A percentile compares a stretch with the other conserved stretches of the same genome.
These are phyloP conservation scores for Brienomyrus longianalis DNA, from an alignment of 2,113 vertebrate genomes.

Conservation along the genomic window DNA sequence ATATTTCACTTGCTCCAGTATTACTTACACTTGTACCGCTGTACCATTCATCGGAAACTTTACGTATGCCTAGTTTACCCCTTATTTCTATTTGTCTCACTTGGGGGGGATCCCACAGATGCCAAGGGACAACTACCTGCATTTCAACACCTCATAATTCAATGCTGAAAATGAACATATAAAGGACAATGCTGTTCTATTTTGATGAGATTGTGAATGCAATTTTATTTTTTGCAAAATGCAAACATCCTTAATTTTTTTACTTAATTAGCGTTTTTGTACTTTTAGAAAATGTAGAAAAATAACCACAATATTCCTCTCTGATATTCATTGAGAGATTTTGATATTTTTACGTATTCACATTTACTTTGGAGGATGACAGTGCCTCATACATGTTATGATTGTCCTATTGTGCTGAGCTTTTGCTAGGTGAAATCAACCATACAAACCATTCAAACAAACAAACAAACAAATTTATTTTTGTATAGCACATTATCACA, in stretches of 20 bases:
- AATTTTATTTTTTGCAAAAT: background rate
- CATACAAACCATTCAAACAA: background rate
- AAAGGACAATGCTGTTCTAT: too few species aligned
- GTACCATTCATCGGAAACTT: background rate
- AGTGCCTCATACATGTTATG: background rate
- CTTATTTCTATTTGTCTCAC: background rate
- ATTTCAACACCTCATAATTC: too few species aligned
- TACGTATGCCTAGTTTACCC: background rate
- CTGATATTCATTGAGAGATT: background rate
- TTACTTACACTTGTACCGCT: background rate
- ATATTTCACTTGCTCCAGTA: background rate
- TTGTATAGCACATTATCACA: too few species aligned
- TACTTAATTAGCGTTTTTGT: background rate
- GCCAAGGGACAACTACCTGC: too few species aligned
- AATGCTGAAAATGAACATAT: background rate
- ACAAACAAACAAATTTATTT: background rate
- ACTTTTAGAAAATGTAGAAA: background rate
- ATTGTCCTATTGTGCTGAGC: background rate
- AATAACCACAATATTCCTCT: background rate
- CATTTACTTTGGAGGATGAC: background rate
- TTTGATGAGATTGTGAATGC: background rate
- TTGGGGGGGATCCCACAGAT: too few species aligned
- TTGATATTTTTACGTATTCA: background rate
- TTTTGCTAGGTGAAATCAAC: background rate
- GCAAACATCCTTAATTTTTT: background rate